Evolutionary conservation across 2,888 invertebrate genomes (phyloP).

Genomic region (Endotricha flammealis): DNA sequence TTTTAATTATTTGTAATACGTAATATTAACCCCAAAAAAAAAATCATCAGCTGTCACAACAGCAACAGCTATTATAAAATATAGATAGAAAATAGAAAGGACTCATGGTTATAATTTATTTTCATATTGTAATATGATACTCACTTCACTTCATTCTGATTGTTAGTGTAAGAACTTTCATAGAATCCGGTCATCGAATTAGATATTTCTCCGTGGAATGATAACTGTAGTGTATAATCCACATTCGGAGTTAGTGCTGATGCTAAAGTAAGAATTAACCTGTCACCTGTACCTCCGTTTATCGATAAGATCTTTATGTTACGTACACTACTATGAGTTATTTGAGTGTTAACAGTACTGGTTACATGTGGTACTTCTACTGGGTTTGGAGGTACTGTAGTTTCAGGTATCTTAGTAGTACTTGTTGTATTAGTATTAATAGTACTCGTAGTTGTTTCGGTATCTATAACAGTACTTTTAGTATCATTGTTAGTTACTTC

Average conservation of each 20-base stretch:
- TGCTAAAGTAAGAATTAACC: conserved; percentile 48
- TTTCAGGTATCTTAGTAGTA: conserved; percentile 8
- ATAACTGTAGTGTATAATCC: conserved; percentile 76
- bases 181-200: conserved; percentile 83
- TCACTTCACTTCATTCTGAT: conserved; percentile 61
- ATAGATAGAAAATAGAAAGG: conserved; percentile 6
- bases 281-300: conserved; percentile 48
- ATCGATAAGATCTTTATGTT: conserved; percentile 53
- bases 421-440: conserved; percentile 17
- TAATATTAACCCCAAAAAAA: too few species aligned
- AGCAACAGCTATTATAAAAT: neutral
- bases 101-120: too few species aligned
- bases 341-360: conserved; percentile 41
- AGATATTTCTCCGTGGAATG: conserved; percentile 75
- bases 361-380: conserved; percentile 14
- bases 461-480: conserved; percentile 15
- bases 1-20: too few species aligned
- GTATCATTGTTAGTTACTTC: conserved; percentile 10
- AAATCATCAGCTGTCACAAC: too few species aligned
- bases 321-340: conserved; percentile 56
- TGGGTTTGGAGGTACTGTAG: conserved; percentile 17
- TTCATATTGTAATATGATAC: too few species aligned
- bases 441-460: conserved; percentile 13
- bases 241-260: conserved; percentile 58
- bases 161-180: conserved; percentile 79